phyloP scores from a whole-genome alignment of 2,888 invertebrate species.

The Melinaea menophilus region DNA sequence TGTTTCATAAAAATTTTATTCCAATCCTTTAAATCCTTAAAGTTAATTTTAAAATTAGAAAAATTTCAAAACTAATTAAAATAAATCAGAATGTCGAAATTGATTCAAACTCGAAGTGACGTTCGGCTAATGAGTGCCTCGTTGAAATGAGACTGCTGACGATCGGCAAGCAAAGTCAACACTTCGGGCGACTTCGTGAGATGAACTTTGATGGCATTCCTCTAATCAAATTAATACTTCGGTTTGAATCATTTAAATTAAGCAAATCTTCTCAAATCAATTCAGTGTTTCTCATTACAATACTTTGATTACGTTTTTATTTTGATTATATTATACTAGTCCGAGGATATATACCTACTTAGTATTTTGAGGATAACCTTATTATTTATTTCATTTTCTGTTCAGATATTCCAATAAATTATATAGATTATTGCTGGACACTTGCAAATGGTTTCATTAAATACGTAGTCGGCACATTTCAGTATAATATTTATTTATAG shows the following conservation, averaged over 20 bases:
- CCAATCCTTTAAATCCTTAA: background rate
- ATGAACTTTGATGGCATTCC: constrained; percentile 51
- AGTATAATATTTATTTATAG: constrained; percentile 3
- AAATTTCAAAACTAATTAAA: background rate
- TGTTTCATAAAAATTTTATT: too few species aligned
- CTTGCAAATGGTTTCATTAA: constrained; percentile 4
- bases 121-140: constrained; percentile 39
- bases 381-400: too few species aligned
- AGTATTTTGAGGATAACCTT: too few species aligned
- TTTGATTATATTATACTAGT: background rate
- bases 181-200: constrained; percentile 40
- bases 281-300: constrained; percentile 56
- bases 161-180: constrained; percentile 38
- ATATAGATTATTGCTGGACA: background rate
- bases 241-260: constrained; percentile 34
- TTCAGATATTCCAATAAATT: too few species aligned
- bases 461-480: background rate
- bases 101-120: constrained; percentile 18
- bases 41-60: background rate
- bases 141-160: constrained; percentile 35
- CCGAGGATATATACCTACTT: too few species aligned
- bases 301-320: constrained; percentile 27
- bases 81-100: background rate
- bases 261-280: constrained; percentile 35
- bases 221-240: constrained; percentile 57